Evolutionary conservation across 2,797 vertebrate species (phyloP).

Genomic region (Myotis pilosus): DNA sequence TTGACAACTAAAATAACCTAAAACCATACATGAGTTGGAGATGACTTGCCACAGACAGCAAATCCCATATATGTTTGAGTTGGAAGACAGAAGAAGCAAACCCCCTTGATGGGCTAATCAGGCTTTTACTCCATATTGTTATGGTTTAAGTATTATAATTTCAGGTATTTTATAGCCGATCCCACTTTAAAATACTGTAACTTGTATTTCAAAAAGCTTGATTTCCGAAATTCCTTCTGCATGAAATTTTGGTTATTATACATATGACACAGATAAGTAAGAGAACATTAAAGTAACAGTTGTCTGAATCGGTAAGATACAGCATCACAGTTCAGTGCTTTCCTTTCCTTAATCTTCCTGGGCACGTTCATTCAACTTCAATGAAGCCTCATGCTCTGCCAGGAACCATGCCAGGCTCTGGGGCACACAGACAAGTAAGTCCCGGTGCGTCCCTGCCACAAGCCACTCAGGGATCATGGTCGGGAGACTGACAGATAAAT

Average conservation of each 20-base stretch:
- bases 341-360: background rate
- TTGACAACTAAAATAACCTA: slow-evolving; percentile 8
- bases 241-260: background rate
- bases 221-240: background rate
- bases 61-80: background rate
- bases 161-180: background rate
- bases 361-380: background rate
- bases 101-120: background rate
- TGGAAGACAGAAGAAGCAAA: background rate
- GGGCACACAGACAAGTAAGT: background rate
- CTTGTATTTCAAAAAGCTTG: background rate
- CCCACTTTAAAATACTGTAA: slow-evolving; percentile 3
- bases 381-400: background rate
- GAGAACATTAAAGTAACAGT: slow-evolving; percentile 9
- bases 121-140: background rate
- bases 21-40: background rate
- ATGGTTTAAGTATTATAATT: background rate
- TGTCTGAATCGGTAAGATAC: background rate
- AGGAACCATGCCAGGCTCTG: background rate
- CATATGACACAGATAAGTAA: background rate
- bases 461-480: accelerated
- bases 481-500: background rate
- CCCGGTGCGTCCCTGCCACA: too few relatives aligned
- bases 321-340: background rate
- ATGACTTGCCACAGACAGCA: background rate